Base-by-base conservation (phyloP, 2,797 vertebrate genomes). In the Trematomus bernacchii region DNA sequence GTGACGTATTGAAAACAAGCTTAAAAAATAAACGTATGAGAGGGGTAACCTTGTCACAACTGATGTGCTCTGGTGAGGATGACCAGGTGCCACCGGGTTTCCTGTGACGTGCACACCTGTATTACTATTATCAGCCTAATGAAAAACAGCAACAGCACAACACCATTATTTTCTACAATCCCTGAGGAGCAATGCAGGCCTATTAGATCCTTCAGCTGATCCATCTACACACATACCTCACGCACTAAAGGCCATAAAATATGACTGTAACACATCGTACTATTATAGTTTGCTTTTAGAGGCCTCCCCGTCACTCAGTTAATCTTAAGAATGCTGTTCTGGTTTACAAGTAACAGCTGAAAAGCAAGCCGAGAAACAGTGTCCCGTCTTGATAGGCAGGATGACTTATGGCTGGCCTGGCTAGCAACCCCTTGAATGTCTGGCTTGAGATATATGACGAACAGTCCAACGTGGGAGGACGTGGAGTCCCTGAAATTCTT, bases 311-410 rank as follows among this genome's bases (percentile, higher is more conserved):
- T 91, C 92, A 87, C 83, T 88, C 87, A 63, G 80, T 85, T 90
- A 79, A 89, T 90, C 88, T 92, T 61, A 79, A 83, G 82, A 88
- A 87, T 82, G 87, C 81, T 76, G 87, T 77, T 85, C 77, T 80
- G 87, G 79, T 91, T 92, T 86, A 91, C 86, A 85, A 87, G 86
- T 66, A 85, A 83, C 86, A 87, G 87, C 87, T 89, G 89, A 90
- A 84, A 86, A 85, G 79, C 85, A 27, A 42, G 84, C 68, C 16
- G 46, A 82, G 80, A 43, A 80, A 74, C 84, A 54, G 18, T 2
- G 53, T 59, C 68, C 64, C 10, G 33, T 21, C 80, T 46, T 88
- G 89, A 91, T 84, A 48, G 92, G 90, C 90, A 60, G 87, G 82
- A 82, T 85, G 91, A 92, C 87, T 91, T 92, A 92, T 2, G 76